Conservation (phyloP, 2,797 vertebrate genomes). For the Hippoglossus hippoglossus region DNA sequence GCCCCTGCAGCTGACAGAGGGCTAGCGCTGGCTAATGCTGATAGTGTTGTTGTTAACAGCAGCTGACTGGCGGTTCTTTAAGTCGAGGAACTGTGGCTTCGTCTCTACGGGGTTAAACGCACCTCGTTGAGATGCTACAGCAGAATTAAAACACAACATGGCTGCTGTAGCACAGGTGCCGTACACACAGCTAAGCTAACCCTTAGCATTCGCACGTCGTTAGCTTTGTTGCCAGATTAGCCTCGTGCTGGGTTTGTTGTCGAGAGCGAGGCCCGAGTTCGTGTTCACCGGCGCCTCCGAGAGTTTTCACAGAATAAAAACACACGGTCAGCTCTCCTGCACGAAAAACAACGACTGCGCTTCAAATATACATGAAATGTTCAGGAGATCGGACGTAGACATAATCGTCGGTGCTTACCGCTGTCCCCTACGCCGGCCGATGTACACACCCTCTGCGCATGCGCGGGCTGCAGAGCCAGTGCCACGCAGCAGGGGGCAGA, state of each 20-base stretch:
- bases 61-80: background rate
- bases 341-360: rapidly evolving
- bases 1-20: slow-evolving; percentile 32
- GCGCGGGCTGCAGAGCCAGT: slow-evolving; percentile 27
- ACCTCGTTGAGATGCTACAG: background rate
- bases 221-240: slow-evolving; percentile 74
- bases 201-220: slow-evolving; percentile 47
- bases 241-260: slow-evolving; percentile 75
- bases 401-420: slow-evolving; percentile 67
- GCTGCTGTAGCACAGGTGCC: background rate
- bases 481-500: no score
- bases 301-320: slow-evolving; percentile 9
- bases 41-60: background rate
- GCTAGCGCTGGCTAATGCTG: slow-evolving; percentile 21
- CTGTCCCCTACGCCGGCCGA: slow-evolving; percentile 67
- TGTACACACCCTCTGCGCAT: slow-evolving; percentile 57
- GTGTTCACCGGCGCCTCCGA: slow-evolving; percentile 14
- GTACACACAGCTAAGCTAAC: slow-evolving; percentile 5
- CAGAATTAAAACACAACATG: background rate
- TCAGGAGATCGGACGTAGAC: background rate
- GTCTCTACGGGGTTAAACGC: background rate
- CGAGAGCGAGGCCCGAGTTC: slow-evolving; percentile 63
- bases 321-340: rapidly evolving
- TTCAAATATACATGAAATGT: background rate
- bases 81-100: rapidly evolving